Conservation (phyloP, 2,888 invertebrate species). For the Melikaiella ostensackeni region DNA sequence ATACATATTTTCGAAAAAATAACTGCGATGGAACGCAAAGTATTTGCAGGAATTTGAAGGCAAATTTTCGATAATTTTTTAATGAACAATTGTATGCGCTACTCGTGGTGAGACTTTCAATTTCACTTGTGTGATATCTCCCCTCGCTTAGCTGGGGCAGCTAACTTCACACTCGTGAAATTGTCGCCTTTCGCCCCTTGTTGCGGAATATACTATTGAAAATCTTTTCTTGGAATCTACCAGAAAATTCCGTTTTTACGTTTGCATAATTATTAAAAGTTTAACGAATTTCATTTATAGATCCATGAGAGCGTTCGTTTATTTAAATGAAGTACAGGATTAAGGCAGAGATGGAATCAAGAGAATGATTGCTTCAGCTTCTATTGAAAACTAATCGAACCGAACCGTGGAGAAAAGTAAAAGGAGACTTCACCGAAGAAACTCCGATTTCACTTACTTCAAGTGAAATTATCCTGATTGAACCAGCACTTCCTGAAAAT, state of each 20-base stretch:
- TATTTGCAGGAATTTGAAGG: no score
- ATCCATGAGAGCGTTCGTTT: conserved; percentile 1
- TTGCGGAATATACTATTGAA: no score
- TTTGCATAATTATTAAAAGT: not conserved
- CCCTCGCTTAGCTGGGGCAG: no score
- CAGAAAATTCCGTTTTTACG: not conserved
- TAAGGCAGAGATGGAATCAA: conserved; percentile 26
- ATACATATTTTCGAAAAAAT: no score
- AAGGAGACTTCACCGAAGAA: conserved; percentile 1
- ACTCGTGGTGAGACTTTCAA: no score
- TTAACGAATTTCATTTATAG: not conserved
- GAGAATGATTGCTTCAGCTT: conserved; percentile 25
- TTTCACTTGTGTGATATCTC: no score
- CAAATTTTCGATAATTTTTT: no score
- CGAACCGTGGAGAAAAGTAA: conserved; percentile 37
- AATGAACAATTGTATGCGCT: no score
- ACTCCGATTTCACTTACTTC: conserved; percentile 20
- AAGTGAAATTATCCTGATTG: conserved; percentile 30
- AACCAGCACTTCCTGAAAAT: conserved; percentile 2
- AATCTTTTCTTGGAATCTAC: no score
- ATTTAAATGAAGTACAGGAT: conserved; percentile 30
- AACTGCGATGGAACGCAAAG: no score
- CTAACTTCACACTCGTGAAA: no score
- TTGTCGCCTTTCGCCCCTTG: no score
- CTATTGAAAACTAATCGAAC: conserved; percentile 22